Percentiles rank a stretch among this genome's conserved stretches.
Evolutionary conservation across 2,888 invertebrate genomes (phyloP).

Genomic region (Phengaris alcon): DNA sequence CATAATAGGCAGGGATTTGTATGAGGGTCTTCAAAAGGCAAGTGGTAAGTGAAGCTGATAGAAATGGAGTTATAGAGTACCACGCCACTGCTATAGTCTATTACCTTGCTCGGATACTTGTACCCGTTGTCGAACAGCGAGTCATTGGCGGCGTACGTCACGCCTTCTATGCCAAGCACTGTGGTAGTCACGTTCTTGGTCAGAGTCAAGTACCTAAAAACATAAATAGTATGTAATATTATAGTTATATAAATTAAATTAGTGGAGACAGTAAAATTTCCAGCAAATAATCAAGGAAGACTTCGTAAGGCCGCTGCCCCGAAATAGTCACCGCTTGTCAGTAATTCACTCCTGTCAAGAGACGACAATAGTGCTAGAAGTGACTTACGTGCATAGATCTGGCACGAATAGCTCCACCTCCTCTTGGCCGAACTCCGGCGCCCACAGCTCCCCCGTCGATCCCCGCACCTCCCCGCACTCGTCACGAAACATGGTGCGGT

Average conservation of each 20-base stretch:
- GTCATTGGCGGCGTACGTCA: slow-evolving; percentile 76
- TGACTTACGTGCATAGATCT: slow-evolving; percentile 87
- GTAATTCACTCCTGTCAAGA: too few relatives aligned
- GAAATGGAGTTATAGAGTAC: too few relatives aligned
- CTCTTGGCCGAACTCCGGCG: slow-evolving; percentile 80
- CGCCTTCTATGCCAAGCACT: slow-evolving; percentile 76
- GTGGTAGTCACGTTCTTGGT: slow-evolving; percentile 53
- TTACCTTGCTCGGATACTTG: slow-evolving; percentile 55
- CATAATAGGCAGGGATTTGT: too few relatives aligned
- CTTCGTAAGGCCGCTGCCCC: neutral
- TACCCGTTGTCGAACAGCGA: slow-evolving; percentile 85
- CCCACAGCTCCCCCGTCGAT: slow-evolving; percentile 89
- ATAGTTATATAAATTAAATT: too few relatives aligned
- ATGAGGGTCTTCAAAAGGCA: too few relatives aligned
- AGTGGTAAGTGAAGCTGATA: too few relatives aligned
- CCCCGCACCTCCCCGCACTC: slow-evolving; percentile 85
- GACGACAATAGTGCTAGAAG: neutral
- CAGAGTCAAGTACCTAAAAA: slow-evolving; percentile 57
- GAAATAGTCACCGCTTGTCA: too few relatives aligned
- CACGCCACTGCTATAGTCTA: too few relatives aligned
- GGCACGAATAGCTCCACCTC: slow-evolving; percentile 84
- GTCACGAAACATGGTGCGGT: slow-evolving; percentile 76
- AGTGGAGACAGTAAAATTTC: too few relatives aligned
- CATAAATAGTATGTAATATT: neutral
- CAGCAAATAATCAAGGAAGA: neutral